Conservation (phyloP, 2,113 vertebrate genomes). For the Rhabdomys dilectus region DNA sequence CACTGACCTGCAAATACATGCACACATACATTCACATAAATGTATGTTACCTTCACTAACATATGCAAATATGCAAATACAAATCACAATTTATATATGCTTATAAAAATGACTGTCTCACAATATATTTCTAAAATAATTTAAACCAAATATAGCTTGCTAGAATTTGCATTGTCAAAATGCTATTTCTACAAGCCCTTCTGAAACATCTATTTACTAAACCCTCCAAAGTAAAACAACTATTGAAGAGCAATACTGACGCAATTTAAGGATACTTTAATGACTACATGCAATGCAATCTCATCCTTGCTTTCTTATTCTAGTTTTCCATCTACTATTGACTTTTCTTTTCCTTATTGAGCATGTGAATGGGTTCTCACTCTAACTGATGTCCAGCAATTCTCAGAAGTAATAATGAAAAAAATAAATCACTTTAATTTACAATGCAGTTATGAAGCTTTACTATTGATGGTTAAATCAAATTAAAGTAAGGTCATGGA, state of each 20-base stretch:
- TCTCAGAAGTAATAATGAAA: conserved; percentile 76
- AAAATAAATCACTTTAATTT: conserved; percentile 76
- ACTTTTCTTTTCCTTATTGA: conserved; percentile 61
- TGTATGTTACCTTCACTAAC: not conserved
- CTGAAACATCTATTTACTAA: not conserved
- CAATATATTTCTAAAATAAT: not conserved
- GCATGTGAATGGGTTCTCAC: conserved; percentile 19
- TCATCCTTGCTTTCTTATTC: conserved; percentile 25
- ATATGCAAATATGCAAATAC: not conserved
- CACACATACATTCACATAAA: not conserved
- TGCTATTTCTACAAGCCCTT: not conserved
- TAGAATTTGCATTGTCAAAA: not conserved
- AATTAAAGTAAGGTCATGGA: conserved; percentile 77
- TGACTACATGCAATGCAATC: conserved; percentile 24
- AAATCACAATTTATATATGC: too few species aligned
- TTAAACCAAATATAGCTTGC: not conserved
- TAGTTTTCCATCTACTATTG: conserved; percentile 48
- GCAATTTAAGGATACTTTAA: conserved; percentile 28
- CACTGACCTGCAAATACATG: not conserved
- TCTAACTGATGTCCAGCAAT: conserved; percentile 74
- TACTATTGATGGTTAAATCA: conserved; percentile 73
- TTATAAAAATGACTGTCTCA: not conserved
- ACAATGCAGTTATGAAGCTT: conserved; percentile 69
- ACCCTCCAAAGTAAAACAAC: not conserved
- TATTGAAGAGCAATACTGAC: not conserved